Conservation (phyloP, 2,113 vertebrate species). For the Protobothrops mucrosquamatus region DNA sequence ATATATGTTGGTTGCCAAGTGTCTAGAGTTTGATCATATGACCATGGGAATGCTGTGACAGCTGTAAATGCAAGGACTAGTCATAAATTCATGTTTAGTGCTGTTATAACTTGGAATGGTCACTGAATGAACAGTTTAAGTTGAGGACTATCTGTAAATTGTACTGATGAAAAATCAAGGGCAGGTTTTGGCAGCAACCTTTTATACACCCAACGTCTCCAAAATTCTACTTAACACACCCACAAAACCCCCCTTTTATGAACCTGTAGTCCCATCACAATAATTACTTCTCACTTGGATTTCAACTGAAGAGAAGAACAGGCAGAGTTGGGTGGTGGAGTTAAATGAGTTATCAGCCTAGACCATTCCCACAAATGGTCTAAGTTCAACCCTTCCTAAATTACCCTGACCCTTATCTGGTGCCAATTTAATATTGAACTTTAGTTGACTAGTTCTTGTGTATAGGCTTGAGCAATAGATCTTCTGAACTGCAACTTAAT, state of each 20-base stretch:
- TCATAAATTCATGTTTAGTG: neutral
- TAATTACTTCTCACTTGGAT: slow-evolving; percentile 33
- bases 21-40: neutral
- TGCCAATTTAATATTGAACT: neutral
- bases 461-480: neutral
- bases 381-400: neutral
- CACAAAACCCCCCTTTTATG: neutral
- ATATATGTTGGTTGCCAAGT: neutral
- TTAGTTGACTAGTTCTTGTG: neutral
- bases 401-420: neutral
- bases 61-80: neutral
- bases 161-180: neutral
- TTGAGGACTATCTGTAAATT: neutral
- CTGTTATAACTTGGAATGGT: neutral
- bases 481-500: neutral
- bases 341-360: neutral
- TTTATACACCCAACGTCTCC: neutral
- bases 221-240: neutral
- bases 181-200: neutral
- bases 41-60: neutral
- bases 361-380: neutral
- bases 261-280: slow-evolving; percentile 38
- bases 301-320: neutral
- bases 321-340: neutral
- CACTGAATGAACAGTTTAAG: neutral